Base-by-base conservation (phyloP, 2,888 invertebrate genomes). In the Ditylenchus weischeri region DNA sequence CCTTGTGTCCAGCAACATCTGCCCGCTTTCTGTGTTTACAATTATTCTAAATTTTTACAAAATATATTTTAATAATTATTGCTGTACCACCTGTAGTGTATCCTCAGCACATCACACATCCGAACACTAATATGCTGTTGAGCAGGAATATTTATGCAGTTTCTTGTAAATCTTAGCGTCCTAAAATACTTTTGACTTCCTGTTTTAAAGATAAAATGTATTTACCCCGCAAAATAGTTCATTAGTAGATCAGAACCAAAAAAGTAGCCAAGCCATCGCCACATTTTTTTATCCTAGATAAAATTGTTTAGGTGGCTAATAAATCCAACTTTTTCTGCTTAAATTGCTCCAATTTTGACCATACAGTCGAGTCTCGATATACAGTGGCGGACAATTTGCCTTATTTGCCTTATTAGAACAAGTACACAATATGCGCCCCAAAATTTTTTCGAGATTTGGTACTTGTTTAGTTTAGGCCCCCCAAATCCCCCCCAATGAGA, bases 251-350 rank as follows among this genome's bases (percentile, higher is more conserved):
- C 79, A 6, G 76, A 65, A 13, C 79, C 79, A 38, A 69, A 72
- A 59, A 79, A 75, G 70, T 64, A 78, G 1, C 79, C 79, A 7
- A 71, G 68, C 78, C 79, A 78, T 35, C 79, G 68, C 79, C 79
- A 79, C 43, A 21, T 65, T n/a, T 47, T 65, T 43, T 65, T 65
- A 15, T 43, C 48, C 60, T 65, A 38, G 43, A 65, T 11, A 38
- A 19, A 13, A 19, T 11, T 4, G 35, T 29, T 19, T 29, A 21
- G 11, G 8, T 4, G 10, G 11, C 23, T 29, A 21, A 35, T 1
- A 59, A 29, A 11, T 8, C 10, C 43, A 15, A 43, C 1, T 8
- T 15, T 13, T 15, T 43, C 5, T 43, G 8, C 43, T 43, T 3
- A 2, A 43, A 29, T 29, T 29, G 5, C 5, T 29, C 29, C 5